These are phyloP conservation scores for Protonibea diacanthus DNA, from an alignment of 2,797 vertebrate species.

Conservation along the genomic window DNA sequence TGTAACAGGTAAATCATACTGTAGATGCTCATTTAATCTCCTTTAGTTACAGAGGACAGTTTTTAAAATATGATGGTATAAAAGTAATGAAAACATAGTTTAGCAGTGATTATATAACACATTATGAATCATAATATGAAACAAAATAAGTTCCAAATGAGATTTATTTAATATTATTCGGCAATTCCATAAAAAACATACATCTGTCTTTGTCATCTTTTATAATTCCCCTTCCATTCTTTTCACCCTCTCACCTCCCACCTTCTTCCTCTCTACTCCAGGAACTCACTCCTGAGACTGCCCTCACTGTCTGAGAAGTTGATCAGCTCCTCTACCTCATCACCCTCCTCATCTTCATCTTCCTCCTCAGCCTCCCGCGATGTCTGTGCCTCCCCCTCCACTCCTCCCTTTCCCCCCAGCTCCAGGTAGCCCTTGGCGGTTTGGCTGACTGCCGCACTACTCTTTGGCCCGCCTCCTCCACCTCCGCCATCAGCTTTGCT, in stretches of 20 bases:
- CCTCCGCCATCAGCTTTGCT: slow-evolving; percentile 45
- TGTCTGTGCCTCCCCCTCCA: slow-evolving; percentile 56
- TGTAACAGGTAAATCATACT: not conserved
- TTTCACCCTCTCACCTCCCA: not conserved
- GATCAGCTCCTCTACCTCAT: slow-evolving; percentile 71
- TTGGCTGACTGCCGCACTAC: slow-evolving; percentile 37
- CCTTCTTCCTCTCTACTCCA: slow-evolving; percentile 56
- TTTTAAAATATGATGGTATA: not conserved
- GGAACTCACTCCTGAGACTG: slow-evolving; percentile 73
- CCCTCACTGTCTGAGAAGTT: slow-evolving; percentile 70
- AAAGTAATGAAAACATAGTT: not conserved
- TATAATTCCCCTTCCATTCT: not conserved
- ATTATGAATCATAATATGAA: not conserved
- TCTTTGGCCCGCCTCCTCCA: slow-evolving; percentile 27
- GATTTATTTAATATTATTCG: slow-evolving; percentile 15
- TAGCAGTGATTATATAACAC: not conserved
- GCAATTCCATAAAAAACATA: not conserved
- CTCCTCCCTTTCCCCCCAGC: slow-evolving; percentile 63
- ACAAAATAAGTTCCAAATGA: not conserved
- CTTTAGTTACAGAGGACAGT: not conserved
- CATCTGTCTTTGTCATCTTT: not conserved
- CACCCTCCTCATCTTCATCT: slow-evolving; percentile 68
- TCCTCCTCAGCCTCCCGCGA: slow-evolving; percentile 56
- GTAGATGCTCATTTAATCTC: not conserved
- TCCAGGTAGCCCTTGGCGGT: slow-evolving; percentile 75